Percentiles rank a stretch among this genome's conserved stretches.
Conservation (phyloP, 2,888 invertebrate genomes). For the Chymomyza fuscimana region DNA sequence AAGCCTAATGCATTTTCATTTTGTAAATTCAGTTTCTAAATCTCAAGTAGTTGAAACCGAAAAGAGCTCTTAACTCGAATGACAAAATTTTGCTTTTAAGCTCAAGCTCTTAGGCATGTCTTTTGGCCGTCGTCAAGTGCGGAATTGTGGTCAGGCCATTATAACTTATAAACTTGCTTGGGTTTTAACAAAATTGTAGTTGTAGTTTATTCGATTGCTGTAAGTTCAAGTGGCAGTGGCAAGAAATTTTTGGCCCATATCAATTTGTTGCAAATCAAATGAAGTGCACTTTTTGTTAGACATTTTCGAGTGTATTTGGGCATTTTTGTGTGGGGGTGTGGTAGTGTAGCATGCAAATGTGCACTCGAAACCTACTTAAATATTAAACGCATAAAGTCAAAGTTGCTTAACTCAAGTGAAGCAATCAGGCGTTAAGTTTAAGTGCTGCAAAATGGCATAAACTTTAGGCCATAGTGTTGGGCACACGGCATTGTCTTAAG, state of each 20-base stretch:
- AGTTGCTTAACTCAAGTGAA: conserved; percentile 23
- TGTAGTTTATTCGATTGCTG: neutral
- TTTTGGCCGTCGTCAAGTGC: conserved; percentile 68
- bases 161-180: conserved; percentile 59
- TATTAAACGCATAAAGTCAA: conserved; percentile 43
- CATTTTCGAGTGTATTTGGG: neutral
- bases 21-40: conserved; percentile 56
- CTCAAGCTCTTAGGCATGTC: conserved; percentile 70
- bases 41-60: conserved; percentile 38
- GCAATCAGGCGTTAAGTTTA: conserved; percentile 64
- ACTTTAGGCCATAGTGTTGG: conserved; percentile 62
- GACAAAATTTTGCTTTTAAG: conserved; percentile 66
- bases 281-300: conserved; percentile 65
- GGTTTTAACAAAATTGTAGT: conserved; percentile 6
- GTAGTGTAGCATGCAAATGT: conserved; percentile 10
- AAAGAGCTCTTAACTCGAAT: conserved; percentile 52
- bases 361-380: conserved; percentile 42
- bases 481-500: neutral
- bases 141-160: conserved; percentile 72
- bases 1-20: conserved; percentile 14
- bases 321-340: conserved; percentile 1
- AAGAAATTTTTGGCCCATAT: conserved; percentile 49
- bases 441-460: conserved; percentile 49
- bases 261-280: conserved; percentile 70
- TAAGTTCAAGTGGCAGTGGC: conserved; percentile 43